A percentile compares a stretch with the other conserved stretches of the same genome.
phyloP scores from a whole-genome alignment of 2,888 invertebrate species.

The Acronicta aceris region DNA sequence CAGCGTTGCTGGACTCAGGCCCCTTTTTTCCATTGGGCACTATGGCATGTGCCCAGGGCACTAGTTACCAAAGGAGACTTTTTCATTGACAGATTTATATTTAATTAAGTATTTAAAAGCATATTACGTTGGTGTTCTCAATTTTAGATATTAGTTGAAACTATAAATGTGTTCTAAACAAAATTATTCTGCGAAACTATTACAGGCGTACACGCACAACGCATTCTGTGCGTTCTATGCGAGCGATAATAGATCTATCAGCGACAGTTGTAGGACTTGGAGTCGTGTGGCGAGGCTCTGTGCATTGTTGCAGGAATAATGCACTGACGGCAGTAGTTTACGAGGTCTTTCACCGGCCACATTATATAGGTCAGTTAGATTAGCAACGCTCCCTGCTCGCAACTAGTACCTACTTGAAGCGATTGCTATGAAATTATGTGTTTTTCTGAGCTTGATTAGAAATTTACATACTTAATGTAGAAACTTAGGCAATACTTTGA shows the following conservation, averaged over 20 bases:
- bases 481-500: neutral
- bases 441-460: conserved; percentile 41
- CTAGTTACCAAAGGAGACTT: too few species aligned
- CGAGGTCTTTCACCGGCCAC: conserved; percentile 88
- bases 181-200: conserved; percentile 80
- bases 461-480: conserved; percentile 11
- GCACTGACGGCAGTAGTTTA: conserved; percentile 84
- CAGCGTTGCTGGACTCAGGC: too few species aligned
- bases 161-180: conserved; percentile 77
- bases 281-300: conserved; percentile 68
- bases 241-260: conserved; percentile 69
- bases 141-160: conserved; percentile 78
- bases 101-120: conserved; percentile 38
- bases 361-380: conserved; percentile 88
- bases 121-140: conserved; percentile 55
- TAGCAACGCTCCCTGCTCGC: conserved; percentile 77
- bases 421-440: conserved; percentile 47
- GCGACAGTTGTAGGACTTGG: conserved; percentile 67
- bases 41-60: too few species aligned
- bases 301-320: conserved; percentile 86
- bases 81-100: too few species aligned
- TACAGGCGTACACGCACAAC: conserved; percentile 57
- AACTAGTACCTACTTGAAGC: conserved; percentile 50
- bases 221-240: conserved; percentile 56
- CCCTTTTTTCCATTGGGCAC: too few species aligned